Conservation (phyloP, 2,888 invertebrate species). For the Electrophaes corylata region DNA sequence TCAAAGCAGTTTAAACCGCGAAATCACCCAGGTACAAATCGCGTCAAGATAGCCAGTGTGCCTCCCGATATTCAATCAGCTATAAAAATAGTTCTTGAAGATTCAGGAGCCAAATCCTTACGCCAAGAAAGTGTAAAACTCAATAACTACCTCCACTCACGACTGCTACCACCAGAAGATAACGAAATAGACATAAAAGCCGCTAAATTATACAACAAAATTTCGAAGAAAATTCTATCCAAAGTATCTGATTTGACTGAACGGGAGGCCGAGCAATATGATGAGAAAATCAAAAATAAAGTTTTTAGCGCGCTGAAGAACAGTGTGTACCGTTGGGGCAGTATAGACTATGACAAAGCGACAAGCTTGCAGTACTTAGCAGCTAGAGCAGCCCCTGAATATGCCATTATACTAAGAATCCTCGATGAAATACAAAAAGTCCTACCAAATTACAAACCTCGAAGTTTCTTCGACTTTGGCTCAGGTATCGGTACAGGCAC, state of each 20-base stretch:
- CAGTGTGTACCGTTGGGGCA: conserved; percentile 89
- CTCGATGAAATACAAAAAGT: conserved; percentile 89
- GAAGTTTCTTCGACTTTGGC: conserved; percentile 94
- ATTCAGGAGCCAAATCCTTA: conserved; percentile 84
- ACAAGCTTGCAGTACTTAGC: conserved; percentile 89
- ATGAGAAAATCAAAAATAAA: conserved; percentile 79
- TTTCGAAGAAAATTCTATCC: conserved; percentile 61
- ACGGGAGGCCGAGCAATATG: conserved; percentile 67
- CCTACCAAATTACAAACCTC: conserved; percentile 88
- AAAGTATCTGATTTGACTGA: conserved; percentile 52
- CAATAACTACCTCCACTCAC: conserved; percentile 84
- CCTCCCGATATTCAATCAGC: conserved; percentile 86
- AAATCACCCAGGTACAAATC: conserved; percentile 89
- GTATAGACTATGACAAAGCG: conserved; percentile 87
- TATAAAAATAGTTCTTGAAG: conserved; percentile 81
- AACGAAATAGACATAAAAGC: conserved; percentile 75
- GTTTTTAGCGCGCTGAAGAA: conserved; percentile 84
- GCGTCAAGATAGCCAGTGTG: conserved; percentile 77
- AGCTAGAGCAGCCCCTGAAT: conserved; percentile 89
- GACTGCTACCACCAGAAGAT: conserved; percentile 87
- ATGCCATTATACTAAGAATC: conserved; percentile 87
- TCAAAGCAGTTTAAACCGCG: conserved; percentile 85
- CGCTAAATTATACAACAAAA: conserved; percentile 62
- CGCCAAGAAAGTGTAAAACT: conserved; percentile 81
- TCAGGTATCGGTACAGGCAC: conserved; percentile 94